Percentiles rank a stretch among this genome's conserved stretches.
These are phyloP conservation scores for Heliconius sara DNA, from an alignment of 2,888 invertebrate genomes.

Conservation along the genomic window DNA sequence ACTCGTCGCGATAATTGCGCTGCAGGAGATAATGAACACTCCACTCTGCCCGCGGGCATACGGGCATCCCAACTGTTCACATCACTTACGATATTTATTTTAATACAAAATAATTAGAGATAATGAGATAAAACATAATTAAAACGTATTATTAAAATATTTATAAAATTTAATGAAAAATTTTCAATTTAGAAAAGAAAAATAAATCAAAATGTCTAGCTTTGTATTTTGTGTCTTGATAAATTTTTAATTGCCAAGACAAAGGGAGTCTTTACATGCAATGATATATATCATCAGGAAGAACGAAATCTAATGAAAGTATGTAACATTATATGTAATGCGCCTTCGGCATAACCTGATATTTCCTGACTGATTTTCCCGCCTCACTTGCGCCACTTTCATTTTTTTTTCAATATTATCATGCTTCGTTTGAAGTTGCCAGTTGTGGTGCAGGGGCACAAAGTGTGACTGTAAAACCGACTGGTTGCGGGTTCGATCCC, in stretches of 20 bases:
- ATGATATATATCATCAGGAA: slow-evolving; percentile 26
- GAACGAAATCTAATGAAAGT: slow-evolving; percentile 19
- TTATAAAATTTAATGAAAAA: neutral
- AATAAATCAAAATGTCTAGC: too few species aligned
- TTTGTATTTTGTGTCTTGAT: neutral
- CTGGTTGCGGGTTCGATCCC: too few species aligned
- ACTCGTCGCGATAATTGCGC: slow-evolving; percentile 57
- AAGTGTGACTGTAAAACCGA: too few species aligned
- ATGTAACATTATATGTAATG: slow-evolving; percentile 31
- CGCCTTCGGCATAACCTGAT: slow-evolving; percentile 35
- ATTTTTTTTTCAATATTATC: slow-evolving; percentile 38
- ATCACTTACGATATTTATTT: neutral
- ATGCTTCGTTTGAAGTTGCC: slow-evolving; percentile 14
- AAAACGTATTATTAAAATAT: neutral
- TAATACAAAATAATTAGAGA: neutral
- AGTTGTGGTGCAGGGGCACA: too few species aligned
- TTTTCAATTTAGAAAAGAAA: too few species aligned
- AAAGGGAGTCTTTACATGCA: neutral
- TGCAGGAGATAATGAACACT: slow-evolving; percentile 60
- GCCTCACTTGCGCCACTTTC: slow-evolving; percentile 40
- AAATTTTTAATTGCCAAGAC: neutral
- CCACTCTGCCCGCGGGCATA: slow-evolving; percentile 30
- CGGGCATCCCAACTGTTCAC: neutral
- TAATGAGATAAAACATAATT: neutral
- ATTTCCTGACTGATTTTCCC: slow-evolving; percentile 43